Conservation (phyloP, 2,797 vertebrate species). For the Enoplosus armatus region DNA sequence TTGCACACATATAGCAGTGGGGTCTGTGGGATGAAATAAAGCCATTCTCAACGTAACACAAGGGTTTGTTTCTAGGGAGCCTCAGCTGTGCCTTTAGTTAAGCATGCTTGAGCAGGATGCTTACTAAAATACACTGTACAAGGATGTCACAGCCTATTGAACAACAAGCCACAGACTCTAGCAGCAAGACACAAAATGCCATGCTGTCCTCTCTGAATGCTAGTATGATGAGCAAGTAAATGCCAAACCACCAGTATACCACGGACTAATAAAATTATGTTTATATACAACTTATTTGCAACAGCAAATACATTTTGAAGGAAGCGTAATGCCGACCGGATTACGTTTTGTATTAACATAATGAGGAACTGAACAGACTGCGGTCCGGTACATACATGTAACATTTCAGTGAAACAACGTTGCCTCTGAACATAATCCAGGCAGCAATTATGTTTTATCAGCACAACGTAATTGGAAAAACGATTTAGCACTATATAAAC, state of each 20-base stretch:
- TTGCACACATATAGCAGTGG: background rate
- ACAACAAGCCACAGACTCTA: background rate
- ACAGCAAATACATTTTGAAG: too few relatives aligned
- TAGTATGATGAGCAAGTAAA: conserved; percentile 8
- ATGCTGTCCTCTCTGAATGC: conserved; percentile 14
- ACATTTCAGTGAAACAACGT: too few relatives aligned
- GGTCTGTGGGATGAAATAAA: background rate
- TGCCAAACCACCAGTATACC: too few relatives aligned
- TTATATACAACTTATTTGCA: too few relatives aligned
- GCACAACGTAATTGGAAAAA: too few relatives aligned
- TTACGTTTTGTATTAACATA: too few relatives aligned
- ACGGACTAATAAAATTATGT: background rate
- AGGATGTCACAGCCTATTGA: background rate
- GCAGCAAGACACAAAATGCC: background rate
- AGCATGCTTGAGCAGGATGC: conserved; percentile 3
- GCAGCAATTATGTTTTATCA: too few relatives aligned
- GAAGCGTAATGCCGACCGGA: too few relatives aligned
- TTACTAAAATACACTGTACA: background rate
- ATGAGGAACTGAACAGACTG: too few relatives aligned
- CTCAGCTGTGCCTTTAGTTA: background rate
- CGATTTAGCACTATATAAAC: too few relatives aligned
- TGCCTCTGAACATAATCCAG: too few relatives aligned
- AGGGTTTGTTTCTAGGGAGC: background rate
- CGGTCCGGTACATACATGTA: too few relatives aligned
- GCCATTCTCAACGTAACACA: background rate